phyloP scores from a whole-genome alignment of 2,113 vertebrate species.

The Antennarius striatus region DNA sequence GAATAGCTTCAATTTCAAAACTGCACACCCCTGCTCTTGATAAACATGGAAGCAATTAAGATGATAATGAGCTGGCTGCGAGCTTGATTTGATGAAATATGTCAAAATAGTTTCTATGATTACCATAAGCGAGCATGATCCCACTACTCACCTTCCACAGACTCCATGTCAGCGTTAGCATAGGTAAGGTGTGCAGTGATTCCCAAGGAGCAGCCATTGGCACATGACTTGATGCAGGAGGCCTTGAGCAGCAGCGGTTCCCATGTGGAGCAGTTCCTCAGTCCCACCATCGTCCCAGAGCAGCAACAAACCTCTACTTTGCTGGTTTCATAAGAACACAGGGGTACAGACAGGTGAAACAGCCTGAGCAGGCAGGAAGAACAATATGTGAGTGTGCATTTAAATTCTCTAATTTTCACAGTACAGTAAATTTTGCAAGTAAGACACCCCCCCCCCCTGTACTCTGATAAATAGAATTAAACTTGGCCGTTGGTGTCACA shows the following conservation, averaged over 20 bases:
- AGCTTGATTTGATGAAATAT: not conserved
- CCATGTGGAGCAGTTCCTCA: constrained; percentile 89
- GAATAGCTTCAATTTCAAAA: too few species aligned
- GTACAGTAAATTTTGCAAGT: constrained; percentile 5
- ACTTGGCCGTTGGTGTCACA: not conserved
- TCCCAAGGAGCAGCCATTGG: constrained; percentile 90
- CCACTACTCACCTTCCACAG: constrained; percentile 86
- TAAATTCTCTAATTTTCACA: constrained; percentile 47
- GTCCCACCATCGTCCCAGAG: constrained; percentile 86
- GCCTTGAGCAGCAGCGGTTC: constrained; percentile 89
- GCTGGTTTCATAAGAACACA: constrained; percentile 28
- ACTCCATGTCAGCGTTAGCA: constrained; percentile 83
- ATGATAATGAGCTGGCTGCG: too few species aligned
- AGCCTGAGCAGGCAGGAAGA: constrained; percentile 7
- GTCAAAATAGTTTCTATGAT: not conserved
- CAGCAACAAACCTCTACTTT: constrained; percentile 14
- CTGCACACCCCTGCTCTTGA: too few species aligned
- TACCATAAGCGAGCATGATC: too few species aligned
- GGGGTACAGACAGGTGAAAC: constrained; percentile 10
- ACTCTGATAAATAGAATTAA: not conserved
- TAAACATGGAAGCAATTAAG: too few species aligned
- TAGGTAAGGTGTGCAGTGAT: constrained; percentile 88
- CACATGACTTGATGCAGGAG: constrained; percentile 90
- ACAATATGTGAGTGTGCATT: constrained; percentile 53
- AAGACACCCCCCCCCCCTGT: not conserved